Evolutionary conservation across 2,113 vertebrate genomes (phyloP).

Genomic region (Nerophis lumbriciformis): DNA sequence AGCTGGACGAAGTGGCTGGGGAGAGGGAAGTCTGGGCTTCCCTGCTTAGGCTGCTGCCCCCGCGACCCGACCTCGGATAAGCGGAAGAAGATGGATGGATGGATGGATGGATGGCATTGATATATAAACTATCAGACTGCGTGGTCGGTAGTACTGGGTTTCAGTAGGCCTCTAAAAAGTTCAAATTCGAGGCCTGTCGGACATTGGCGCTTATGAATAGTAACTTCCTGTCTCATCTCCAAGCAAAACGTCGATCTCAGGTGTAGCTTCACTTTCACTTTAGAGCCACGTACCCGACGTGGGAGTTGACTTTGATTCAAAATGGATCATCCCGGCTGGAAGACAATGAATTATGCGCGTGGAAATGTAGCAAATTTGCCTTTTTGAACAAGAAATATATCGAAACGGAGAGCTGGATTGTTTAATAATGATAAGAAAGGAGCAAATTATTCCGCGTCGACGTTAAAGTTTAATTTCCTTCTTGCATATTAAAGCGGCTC

Average conservation of each 20-base stretch:
- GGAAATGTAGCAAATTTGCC: constrained; percentile 30
- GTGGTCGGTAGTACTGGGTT: too few species aligned
- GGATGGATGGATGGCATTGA: too few species aligned
- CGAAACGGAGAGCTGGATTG: constrained; percentile 26
- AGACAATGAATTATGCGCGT: constrained; percentile 30
- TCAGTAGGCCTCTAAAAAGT: too few species aligned
- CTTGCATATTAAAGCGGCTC: constrained; percentile 18
- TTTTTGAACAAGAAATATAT: constrained; percentile 34
- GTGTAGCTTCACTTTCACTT: constrained; percentile 11
- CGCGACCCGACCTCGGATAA: too few species aligned
- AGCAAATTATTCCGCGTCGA: constrained; percentile 45
- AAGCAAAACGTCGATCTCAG: constrained; percentile 11
- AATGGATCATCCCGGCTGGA: constrained; percentile 23
- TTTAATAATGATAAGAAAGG: constrained; percentile 49
- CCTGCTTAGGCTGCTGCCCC: too few species aligned
- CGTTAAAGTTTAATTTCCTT: constrained; percentile 48
- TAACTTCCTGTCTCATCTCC: constrained; percentile 4
- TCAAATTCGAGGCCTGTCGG: too few species aligned
- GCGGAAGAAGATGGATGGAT: too few species aligned
- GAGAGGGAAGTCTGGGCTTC: too few species aligned
- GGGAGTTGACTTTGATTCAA: constrained; percentile 36
- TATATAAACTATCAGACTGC: too few species aligned
- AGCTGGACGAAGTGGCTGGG: too few species aligned
- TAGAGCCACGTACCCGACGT: constrained; percentile 7
- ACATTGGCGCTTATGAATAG: constrained; percentile 56